Evolutionary conservation across 2,797 vertebrate species (phyloP).

Genomic region (Enteromius argenteus): DNA sequence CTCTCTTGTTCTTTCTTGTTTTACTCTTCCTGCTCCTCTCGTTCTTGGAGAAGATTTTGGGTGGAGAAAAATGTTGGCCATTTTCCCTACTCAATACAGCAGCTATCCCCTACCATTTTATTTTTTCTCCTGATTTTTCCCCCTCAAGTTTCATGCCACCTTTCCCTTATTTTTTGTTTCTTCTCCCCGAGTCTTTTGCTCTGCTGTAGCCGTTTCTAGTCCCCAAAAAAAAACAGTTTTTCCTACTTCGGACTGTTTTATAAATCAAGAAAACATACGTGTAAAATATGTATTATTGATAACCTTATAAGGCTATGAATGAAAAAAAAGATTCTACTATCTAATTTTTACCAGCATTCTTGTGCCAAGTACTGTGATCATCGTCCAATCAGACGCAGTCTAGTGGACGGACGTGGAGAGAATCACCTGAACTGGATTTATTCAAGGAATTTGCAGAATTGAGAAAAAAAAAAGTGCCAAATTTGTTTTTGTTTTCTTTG

Average conservation of each 20-base stretch:
- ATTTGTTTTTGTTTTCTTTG: slow-evolving; percentile 67
- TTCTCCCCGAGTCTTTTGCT: slow-evolving; percentile 49
- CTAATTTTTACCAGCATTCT: slow-evolving; percentile 88
- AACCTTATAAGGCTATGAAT: slow-evolving; percentile 82
- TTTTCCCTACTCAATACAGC: slow-evolving; percentile 67
- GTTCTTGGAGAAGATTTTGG: slow-evolving; percentile 27
- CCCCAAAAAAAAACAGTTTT: slow-evolving; percentile 75
- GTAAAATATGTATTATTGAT: slow-evolving; percentile 82
- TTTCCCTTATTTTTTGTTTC: slow-evolving; percentile 22
- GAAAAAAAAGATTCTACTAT: slow-evolving; percentile 83
- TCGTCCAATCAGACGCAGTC: slow-evolving; percentile 76
- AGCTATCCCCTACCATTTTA: slow-evolving; percentile 51
- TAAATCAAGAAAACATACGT: slow-evolving; percentile 70
- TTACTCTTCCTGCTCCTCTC: slow-evolving; percentile 60
- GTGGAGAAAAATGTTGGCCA: slow-evolving; percentile 38
- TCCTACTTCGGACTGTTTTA: slow-evolving; percentile 81
- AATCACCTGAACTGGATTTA: slow-evolving; percentile 77
- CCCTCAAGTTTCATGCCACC: slow-evolving; percentile 61
- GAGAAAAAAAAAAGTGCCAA: slow-evolving; percentile 81
- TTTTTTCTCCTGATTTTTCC: slow-evolving; percentile 64
- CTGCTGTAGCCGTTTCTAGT: slow-evolving; percentile 47
- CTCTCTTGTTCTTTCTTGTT: slow-evolving; percentile 63
- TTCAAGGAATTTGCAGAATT: slow-evolving; percentile 79
- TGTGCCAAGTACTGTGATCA: slow-evolving; percentile 88
- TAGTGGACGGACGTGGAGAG: slow-evolving; percentile 73